Conservation (phyloP, 1,140 invertebrate genomes). For the Myzus persicae region DNA sequence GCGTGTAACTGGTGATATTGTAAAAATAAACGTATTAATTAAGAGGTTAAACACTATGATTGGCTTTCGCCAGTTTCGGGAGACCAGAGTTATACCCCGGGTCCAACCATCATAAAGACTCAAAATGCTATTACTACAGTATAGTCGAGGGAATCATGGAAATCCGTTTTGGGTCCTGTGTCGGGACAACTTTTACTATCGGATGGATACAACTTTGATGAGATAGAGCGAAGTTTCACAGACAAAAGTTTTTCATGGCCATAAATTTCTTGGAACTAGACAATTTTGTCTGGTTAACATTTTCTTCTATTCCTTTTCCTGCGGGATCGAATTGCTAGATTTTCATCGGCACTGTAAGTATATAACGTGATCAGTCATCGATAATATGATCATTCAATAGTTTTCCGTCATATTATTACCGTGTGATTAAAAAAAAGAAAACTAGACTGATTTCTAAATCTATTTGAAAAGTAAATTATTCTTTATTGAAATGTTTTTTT, state of each 20-base stretch:
- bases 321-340: neutral
- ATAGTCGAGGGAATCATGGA: conserved; percentile 41
- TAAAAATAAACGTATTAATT: neutral
- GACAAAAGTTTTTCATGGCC: conserved; percentile 41
- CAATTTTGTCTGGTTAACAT: conserved; percentile 30
- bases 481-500: neutral
- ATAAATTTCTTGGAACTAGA: conserved; percentile 38
- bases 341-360: neutral
- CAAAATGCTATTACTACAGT: neutral
- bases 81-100: neutral
- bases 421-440: neutral
- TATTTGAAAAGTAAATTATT: neutral
- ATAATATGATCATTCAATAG: neutral
- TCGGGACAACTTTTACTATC: conserved; percentile 38
- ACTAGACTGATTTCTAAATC: neutral
- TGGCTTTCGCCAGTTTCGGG: neutral
- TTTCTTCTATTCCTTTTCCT: neutral
- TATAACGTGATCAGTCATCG: neutral
- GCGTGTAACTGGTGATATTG: neutral
- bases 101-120: conserved; percentile 1
- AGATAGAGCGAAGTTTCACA: conserved; percentile 40
- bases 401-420: neutral
- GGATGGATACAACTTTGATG: conserved; percentile 36
- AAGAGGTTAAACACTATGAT: neutral
- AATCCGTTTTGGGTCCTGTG: conserved; percentile 41